Evolutionary conservation across 1,140 invertebrate genomes (phyloP).

Genomic region (Oreohelix idahoensis): DNA sequence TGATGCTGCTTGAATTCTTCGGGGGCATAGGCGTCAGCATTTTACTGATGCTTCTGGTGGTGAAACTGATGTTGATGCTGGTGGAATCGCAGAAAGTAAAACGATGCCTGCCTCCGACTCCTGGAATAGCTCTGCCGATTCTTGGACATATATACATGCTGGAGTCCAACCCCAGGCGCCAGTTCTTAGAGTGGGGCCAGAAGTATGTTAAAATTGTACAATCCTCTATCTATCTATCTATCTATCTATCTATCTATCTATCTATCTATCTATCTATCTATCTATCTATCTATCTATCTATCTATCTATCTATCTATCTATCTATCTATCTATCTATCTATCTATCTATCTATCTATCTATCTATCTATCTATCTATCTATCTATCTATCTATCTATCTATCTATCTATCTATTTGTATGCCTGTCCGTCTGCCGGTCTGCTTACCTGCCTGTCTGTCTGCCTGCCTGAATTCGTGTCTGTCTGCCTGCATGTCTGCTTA

Average conservation of each 20-base stretch:
- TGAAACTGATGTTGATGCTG: background rate
- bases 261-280: constrained; percentile 9
- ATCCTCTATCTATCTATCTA: too few species aligned
- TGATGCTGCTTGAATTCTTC: background rate
- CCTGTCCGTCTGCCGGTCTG: too few species aligned
- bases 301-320: constrained; percentile 16
- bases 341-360: too few species aligned
- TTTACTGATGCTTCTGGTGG: background rate
- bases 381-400: too few species aligned
- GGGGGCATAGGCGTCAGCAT: background rate
- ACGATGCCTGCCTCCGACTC: background rate
- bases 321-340: too few species aligned
- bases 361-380: too few species aligned
- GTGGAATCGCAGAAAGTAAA: background rate
- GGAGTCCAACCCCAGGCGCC: constrained; percentile 10
- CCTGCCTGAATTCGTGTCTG: too few species aligned
- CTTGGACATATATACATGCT: constrained; percentile 22
- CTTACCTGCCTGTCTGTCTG: too few species aligned
- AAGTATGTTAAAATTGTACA: background rate
- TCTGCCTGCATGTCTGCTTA: too few species aligned
- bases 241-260: background rate
- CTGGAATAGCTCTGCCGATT: constrained; percentile 1
- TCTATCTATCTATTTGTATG: too few species aligned
- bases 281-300: constrained; percentile 1
- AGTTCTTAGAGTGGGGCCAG: constrained; percentile 11